Percentiles rank a stretch among this genome's conserved stretches.
phyloP scores from a whole-genome alignment of 2,797 vertebrate genomes.

The Siniperca undulata region DNA sequence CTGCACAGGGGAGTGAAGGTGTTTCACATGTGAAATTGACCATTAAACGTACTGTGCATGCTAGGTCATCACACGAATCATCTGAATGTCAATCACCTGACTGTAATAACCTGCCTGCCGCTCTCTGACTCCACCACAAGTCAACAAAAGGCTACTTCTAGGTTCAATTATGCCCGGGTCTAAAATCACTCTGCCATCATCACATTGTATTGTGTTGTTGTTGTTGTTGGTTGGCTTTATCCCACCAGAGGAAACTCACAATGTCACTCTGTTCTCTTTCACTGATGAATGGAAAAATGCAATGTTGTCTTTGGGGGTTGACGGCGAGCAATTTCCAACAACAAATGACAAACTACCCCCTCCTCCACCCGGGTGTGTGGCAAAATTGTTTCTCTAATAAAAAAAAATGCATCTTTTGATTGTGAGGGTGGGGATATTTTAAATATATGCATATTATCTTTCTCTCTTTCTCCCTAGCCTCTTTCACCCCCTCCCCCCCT shows the following conservation, averaged over 20 bases:
- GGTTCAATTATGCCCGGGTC: conserved; percentile 72
- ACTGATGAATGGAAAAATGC: conserved; percentile 79
- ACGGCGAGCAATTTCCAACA: conserved; percentile 80
- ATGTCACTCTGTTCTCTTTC: conserved; percentile 79
- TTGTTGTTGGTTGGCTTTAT: conserved; percentile 68
- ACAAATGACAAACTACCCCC: conserved; percentile 82
- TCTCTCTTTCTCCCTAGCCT: conserved; percentile 84
- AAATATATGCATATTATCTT: conserved; percentile 87
- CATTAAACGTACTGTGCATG: conserved; percentile 52
- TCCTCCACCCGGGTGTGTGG: conserved; percentile 69
- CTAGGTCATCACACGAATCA: conserved; percentile 54
- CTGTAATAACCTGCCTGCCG: conserved; percentile 54
- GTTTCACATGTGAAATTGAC: conserved; percentile 66
- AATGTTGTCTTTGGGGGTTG: conserved; percentile 82
- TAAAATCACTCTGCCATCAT: conserved; percentile 66
- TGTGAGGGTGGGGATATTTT: conserved; percentile 83
- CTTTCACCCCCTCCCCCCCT: conserved; percentile 70
- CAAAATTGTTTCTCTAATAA: conserved; percentile 84
- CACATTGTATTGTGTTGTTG: conserved; percentile 68
- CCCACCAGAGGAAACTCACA: conserved; percentile 76
- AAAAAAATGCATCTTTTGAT: conserved; percentile 85
- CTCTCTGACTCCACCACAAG: conserved; percentile 35
- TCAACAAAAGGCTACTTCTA: conserved; percentile 70
- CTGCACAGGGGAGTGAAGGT: conserved; percentile 35
- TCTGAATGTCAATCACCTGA: conserved; percentile 72